A percentile compares a stretch with the other conserved stretches of the same genome.
Evolutionary conservation across 2,797 vertebrate genomes (phyloP).

Genomic region (Ptychobarbus kaznakovi): DNA sequence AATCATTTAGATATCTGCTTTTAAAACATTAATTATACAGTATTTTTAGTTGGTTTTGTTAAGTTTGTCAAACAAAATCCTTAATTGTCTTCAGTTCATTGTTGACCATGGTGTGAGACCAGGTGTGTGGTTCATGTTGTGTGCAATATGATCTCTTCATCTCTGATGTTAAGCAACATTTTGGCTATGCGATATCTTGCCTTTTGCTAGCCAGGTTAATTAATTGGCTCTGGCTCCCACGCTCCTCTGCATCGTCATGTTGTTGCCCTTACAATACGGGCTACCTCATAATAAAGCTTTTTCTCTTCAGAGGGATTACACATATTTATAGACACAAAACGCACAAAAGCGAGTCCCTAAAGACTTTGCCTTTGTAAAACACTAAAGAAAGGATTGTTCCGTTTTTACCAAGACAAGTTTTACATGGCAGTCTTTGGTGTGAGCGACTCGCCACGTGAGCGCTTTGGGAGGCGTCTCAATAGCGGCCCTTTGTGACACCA

Average conservation of each 20-base stretch:
- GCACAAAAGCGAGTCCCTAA: not conserved
- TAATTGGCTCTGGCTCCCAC: constrained; percentile 3
- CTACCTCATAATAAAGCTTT: constrained; percentile 30
- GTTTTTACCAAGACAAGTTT: not conserved
- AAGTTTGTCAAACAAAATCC: not conserved
- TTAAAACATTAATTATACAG: not conserved
- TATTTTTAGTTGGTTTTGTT: not conserved
- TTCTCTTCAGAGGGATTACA: not conserved
- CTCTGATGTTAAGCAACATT: constrained; percentile 11
- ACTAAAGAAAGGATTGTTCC: not conserved
- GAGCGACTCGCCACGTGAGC: not conserved
- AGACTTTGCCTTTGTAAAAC: not conserved
- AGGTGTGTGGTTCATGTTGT: not conserved
- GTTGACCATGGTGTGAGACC: not conserved
- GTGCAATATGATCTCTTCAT: constrained; percentile 21
- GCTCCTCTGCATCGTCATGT: not conserved
- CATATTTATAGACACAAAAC: not conserved
- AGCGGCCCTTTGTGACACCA: constrained; percentile 18
- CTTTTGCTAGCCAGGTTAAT: constrained; percentile 24
- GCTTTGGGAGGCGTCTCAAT: constrained; percentile 7
- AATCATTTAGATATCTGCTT: not conserved
- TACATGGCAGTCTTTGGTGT: not conserved
- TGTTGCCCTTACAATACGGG: not conserved
- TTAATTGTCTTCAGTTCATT: not conserved
- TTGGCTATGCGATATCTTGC: constrained; percentile 32